These are phyloP conservation scores for Acridotheres tristis DNA, from an alignment of 2,797 vertebrate genomes.

Conservation along the genomic window DNA sequence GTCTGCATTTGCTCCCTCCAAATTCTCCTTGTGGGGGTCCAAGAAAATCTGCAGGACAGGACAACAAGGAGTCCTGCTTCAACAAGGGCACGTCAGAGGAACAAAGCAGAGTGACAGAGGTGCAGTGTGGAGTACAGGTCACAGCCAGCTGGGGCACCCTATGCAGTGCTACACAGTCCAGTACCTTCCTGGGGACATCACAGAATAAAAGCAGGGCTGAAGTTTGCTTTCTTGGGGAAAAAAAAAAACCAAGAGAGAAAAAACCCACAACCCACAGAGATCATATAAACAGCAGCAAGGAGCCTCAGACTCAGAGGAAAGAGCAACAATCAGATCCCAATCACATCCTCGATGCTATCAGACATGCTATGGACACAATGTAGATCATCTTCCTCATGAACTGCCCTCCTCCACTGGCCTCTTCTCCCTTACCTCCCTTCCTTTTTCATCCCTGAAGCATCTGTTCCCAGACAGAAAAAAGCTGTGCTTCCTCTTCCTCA, in stretches of 20 bases:
- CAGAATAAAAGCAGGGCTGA: not conserved
- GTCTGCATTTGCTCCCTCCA: not conserved
- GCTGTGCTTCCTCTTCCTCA: not conserved
- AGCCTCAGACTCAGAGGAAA: not conserved
- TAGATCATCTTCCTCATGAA: not conserved
- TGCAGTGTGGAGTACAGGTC: not conserved
- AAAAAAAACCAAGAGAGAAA: not conserved
- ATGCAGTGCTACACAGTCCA: rapidly evolving
- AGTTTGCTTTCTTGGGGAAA: not conserved
- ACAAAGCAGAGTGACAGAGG: not conserved
- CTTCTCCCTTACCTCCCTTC: not conserved
- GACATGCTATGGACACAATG: rapidly evolving
- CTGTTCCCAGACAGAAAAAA: not conserved
- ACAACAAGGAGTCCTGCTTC: not conserved
- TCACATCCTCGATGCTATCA: not conserved
- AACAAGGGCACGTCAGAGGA: not conserved
- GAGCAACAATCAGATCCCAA: not conserved
- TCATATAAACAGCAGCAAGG: not conserved
- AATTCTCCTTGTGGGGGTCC: not conserved
- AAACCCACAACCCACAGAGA: not conserved
- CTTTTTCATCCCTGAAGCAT: not conserved
- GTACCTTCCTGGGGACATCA: not conserved
- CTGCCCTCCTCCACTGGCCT: not conserved
- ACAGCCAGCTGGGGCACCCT: not conserved
- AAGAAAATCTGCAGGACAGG: not conserved